phyloP scores from a whole-genome alignment of 1,140 invertebrate species.

The Diuraphis noxia region DNA sequence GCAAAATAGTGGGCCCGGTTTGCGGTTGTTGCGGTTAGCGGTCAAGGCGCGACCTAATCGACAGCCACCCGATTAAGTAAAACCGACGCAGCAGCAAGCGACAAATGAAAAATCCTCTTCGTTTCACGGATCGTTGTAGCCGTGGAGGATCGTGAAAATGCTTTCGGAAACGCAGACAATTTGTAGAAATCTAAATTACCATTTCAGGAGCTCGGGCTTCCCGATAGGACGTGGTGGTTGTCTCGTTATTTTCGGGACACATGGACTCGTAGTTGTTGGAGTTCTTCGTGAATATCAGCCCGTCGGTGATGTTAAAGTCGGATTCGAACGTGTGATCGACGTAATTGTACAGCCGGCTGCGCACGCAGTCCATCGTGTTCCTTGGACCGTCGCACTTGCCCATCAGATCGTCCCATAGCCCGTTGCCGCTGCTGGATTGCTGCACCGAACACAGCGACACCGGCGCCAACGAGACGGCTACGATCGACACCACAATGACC shows the following conservation, averaged over 20 bases:
- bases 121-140: background rate
- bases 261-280: conserved; percentile 55
- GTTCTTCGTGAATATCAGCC: conserved; percentile 71
- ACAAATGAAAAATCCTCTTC: background rate
- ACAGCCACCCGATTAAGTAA: background rate
- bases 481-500: background rate
- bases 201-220: conserved; percentile 7
- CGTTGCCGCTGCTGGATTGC: conserved; percentile 1
- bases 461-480: background rate
- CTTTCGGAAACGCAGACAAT: background rate
- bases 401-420: conserved; percentile 71
- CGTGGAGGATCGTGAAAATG: too few relatives aligned
- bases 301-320: conserved; percentile 71
- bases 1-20: background rate
- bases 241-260: background rate
- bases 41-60: background rate
- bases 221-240: background rate
- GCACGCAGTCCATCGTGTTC: conserved; percentile 72
- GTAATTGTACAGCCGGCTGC: conserved; percentile 74
- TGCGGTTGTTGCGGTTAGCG: background rate
- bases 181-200: background rate
- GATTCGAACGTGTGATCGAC: conserved; percentile 68
- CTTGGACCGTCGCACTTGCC: conserved; percentile 68
- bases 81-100: too few relatives aligned
- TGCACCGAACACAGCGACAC: background rate